Base-by-base conservation (phyloP, 2,113 vertebrate genomes). In the Mesocricetus auratus region DNA sequence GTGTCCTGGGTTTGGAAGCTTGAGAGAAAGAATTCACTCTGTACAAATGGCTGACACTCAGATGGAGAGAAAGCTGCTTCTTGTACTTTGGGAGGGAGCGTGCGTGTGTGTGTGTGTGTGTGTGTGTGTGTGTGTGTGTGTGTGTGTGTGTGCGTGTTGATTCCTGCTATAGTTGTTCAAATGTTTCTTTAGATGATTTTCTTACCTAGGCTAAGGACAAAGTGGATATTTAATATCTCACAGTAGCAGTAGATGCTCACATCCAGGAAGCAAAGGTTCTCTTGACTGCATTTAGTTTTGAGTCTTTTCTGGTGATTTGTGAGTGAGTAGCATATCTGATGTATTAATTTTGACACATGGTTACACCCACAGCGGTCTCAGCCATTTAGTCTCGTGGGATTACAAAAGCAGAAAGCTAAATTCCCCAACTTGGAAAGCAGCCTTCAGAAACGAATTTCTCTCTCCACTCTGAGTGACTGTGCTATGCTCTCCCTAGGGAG, bases 391-490 rank as follows among this genome's bases (percentile, higher is more conserved):
- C 93, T 94, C 97, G 83, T 53, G 94, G 91, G 97, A 94, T 94
- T 96, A 90, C 82, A 93, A 42, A 96, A 87, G 96, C 96, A 74
- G 83, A 71, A 94, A 95, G 92, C 95, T 94, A 94, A 93, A 97
- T 97, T 97, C 97, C 96, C 96, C 96, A 95, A 87, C 90, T 96
- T 97, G 92, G 96, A 91, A 97, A 88, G 86, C 86, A 60, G 89
- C 78, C 96, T 94, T 97, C 92, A 96, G 94, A 96, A 97, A 97
- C 90, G 93, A 96, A 87, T 97, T 94, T 96, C 68, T 94, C 7
- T 73, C 91, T 96, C 75, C 36, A 90, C 69, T 96, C 89, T 94
- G 82, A 96, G 86, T 96, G 95, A 95, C 94, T 97, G 89, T 86
- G 79, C 89, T 91, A 24, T 94, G 16, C 75, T 96, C 96, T 96